A percentile compares a stretch with the other conserved stretches of the same genome.
Evolutionary conservation across 2,113 vertebrate genomes (phyloP).

Genomic region (Petaurus breviceps): DNA sequence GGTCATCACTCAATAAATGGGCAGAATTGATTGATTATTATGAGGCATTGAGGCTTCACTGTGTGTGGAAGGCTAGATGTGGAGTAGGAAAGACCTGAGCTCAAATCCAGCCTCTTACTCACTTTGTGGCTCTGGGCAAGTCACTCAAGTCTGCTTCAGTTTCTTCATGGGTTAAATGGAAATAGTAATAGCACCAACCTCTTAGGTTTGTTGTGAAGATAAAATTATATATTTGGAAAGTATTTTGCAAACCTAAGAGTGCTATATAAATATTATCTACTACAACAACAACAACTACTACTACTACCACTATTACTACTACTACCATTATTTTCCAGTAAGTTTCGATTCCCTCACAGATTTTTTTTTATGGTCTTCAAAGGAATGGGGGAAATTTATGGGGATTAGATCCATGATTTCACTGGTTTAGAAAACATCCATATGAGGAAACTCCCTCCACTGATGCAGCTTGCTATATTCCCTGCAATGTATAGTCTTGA

Average conservation of each 20-base stretch:
- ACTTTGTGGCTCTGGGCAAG: background rate
- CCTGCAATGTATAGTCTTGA: background rate
- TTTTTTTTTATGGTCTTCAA: background rate
- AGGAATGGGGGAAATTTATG: background rate
- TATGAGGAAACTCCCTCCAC: background rate
- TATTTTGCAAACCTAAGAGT: background rate
- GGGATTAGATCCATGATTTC: background rate
- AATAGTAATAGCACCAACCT: background rate
- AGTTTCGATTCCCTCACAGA: background rate
- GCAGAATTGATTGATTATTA: background rate
- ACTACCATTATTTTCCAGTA: background rate
- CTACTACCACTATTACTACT: background rate
- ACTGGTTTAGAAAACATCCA: background rate
- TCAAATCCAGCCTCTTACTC: background rate
- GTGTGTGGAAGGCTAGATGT: background rate
- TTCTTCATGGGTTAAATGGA: background rate
- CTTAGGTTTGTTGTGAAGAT: background rate
- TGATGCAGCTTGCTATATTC: background rate
- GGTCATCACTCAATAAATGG: background rate
- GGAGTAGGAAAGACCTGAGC: background rate
- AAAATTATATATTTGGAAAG: background rate
- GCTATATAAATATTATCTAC: background rate
- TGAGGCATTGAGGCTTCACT: background rate
- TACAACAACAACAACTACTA: background rate
- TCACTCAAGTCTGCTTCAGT: background rate